Conservation (phyloP, 2,113 vertebrate genomes). For the Stictonetta naevosa region DNA sequence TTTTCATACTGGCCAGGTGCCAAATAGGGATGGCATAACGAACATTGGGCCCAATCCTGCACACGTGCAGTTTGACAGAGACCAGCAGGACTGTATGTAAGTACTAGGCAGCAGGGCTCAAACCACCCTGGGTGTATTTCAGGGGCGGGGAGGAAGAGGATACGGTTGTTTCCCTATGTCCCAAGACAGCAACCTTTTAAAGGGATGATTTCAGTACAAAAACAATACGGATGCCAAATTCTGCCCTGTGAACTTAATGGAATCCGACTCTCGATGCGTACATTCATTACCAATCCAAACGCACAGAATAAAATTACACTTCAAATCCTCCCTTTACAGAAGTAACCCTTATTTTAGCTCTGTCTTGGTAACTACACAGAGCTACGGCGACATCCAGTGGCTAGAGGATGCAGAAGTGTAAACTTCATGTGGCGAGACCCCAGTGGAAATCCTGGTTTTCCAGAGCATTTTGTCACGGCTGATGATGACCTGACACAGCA, state of each 20-base stretch:
- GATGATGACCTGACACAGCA: not conserved
- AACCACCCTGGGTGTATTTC: not conserved
- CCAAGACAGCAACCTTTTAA: not conserved
- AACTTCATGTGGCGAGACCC: not conserved
- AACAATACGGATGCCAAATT: not conserved
- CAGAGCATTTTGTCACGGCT: accelerated
- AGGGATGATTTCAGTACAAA: not conserved
- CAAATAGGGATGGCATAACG: not conserved
- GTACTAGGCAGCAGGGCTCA: not conserved
- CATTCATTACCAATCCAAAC: not conserved
- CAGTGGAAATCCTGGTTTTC: not conserved
- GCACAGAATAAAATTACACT: not conserved
- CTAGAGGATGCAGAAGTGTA: not conserved
- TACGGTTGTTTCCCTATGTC: accelerated
- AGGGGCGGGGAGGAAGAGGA: not conserved
- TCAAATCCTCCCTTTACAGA: not conserved
- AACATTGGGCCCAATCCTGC: not conserved
- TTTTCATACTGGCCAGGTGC: not conserved
- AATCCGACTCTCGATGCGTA: accelerated
- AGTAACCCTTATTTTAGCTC: accelerated
- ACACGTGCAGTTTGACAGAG: not conserved
- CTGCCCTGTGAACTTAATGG: not conserved
- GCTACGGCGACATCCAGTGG: conserved; percentile 69
- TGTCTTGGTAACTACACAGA: not conserved
- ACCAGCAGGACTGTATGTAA: not conserved